These are phyloP conservation scores for Acrobasis consociella DNA, from an alignment of 2,888 invertebrate genomes.

Conservation along the genomic window DNA sequence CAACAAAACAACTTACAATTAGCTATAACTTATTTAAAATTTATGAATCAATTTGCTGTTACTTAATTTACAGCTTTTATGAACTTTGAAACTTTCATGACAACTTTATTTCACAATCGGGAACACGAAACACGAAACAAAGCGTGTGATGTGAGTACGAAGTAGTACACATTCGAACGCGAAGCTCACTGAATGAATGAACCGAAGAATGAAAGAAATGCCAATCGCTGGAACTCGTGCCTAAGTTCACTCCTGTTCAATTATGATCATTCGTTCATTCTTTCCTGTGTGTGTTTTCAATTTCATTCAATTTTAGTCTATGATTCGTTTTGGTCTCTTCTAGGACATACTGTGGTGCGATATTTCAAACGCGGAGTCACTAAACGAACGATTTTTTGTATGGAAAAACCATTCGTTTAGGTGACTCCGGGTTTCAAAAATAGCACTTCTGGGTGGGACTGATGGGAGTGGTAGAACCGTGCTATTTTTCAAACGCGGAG, in stretches of 20 bases:
- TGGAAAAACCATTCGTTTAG: too few relatives aligned
- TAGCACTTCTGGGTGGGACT: too few relatives aligned
- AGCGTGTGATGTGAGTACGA: conserved; percentile 33
- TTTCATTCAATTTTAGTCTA: not conserved
- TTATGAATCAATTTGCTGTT: not conserved
- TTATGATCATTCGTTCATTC: not conserved
- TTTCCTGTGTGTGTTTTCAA: too few relatives aligned
- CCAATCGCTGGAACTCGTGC: not conserved
- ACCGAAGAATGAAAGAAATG: not conserved
- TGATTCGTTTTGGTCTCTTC: too few relatives aligned
- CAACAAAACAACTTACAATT: not conserved
- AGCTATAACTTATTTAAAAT: not conserved
- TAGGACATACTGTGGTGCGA: too few relatives aligned
- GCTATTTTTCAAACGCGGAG: too few relatives aligned
- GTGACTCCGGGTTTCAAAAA: too few relatives aligned
- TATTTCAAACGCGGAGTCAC: too few relatives aligned
- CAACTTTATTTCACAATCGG: conserved; percentile 51
- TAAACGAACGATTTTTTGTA: too few relatives aligned
- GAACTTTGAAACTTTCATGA: conserved; percentile 62
- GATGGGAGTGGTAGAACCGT: too few relatives aligned
- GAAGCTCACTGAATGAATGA: not conserved
- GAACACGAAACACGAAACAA: conserved; percentile 49
- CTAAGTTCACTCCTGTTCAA: not conserved
- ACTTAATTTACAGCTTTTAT: conserved; percentile 47
- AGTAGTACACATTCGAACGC: not conserved